Conservation (phyloP, 2,888 invertebrate species). For the Hyles lineata region DNA sequence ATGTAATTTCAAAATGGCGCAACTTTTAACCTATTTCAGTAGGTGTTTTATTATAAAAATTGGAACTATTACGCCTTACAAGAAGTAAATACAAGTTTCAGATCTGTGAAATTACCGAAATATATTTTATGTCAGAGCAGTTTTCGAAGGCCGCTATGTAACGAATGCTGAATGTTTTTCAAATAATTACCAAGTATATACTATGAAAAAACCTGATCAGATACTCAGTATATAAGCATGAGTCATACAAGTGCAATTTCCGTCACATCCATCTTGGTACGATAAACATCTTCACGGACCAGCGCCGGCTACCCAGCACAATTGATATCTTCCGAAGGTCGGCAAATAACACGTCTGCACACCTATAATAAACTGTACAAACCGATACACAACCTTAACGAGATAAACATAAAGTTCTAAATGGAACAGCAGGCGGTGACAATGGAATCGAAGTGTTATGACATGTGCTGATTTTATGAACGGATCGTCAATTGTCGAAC, state of each 20-base stretch:
- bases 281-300: constrained; percentile 58
- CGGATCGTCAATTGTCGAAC: constrained; percentile 45
- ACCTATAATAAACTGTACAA: not conserved
- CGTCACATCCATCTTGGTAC: constrained; percentile 53
- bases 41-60: too few species aligned
- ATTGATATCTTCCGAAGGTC: constrained; percentile 72
- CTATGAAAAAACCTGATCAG: constrained; percentile 7
- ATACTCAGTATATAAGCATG: constrained; percentile 16
- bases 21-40: too few species aligned
- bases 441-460: constrained; percentile 31
- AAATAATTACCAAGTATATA: too few species aligned
- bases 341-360: constrained; percentile 54
- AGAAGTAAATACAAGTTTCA: too few species aligned
- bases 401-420: not conserved
- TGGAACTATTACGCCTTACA: too few species aligned
- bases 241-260: constrained; percentile 42
- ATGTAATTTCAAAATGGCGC: too few species aligned
- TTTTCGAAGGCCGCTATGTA: too few species aligned
- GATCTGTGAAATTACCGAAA: too few species aligned
- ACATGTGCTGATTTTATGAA: constrained; percentile 42
- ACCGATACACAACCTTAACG: not conserved
- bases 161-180: too few species aligned
- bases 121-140: too few species aligned
- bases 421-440: not conserved
- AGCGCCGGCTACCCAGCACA: constrained; percentile 47